Evolutionary conservation across 2,797 vertebrate species (phyloP).

Genomic region (Phrynocephalus guinanensis): DNA sequence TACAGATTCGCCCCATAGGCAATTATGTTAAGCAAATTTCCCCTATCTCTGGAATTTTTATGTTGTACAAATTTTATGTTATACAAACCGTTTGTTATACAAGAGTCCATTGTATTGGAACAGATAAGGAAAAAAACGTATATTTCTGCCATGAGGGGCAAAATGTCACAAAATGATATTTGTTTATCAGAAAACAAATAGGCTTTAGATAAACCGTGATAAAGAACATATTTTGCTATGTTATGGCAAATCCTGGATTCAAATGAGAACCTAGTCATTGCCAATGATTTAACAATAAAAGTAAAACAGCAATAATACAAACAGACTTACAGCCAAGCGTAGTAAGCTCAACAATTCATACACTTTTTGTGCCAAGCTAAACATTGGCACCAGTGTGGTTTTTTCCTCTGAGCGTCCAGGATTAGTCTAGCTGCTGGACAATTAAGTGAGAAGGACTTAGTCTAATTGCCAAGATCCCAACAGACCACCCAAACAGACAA

Average conservation of each 20-base stretch:
- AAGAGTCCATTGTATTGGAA: too few relatives aligned
- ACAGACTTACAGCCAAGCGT: conserved; percentile 58
- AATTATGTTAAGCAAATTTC: too few relatives aligned
- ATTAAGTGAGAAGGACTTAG: conserved; percentile 53
- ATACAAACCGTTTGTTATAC: too few relatives aligned
- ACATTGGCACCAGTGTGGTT: conserved; percentile 43
- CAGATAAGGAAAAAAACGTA: background rate
- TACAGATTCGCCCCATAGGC: too few relatives aligned
- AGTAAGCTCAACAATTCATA: conserved; percentile 44
- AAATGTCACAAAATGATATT: too few relatives aligned
- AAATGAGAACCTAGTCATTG: conserved; percentile 48
- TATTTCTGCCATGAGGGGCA: conserved; percentile 8
- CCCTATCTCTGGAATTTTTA: too few relatives aligned
- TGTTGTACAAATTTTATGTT: too few relatives aligned
- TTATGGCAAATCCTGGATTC: conserved; percentile 46
- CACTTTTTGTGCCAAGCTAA: conserved; percentile 53
- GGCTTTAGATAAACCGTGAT: conserved; percentile 47
- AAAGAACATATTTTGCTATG: conserved; percentile 28
- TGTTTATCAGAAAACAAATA: conserved; percentile 39
- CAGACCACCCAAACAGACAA: conserved; percentile 62
- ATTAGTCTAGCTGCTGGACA: conserved; percentile 55
- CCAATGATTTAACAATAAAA: conserved; percentile 61
- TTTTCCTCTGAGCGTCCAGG: conserved; percentile 48
- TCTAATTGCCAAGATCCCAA: conserved; percentile 42
- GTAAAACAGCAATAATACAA: conserved; percentile 57